These are phyloP conservation scores for Poeciliopsis turrubarensis DNA, from an alignment of 2,113 vertebrate species.

Conservation along the genomic window DNA sequence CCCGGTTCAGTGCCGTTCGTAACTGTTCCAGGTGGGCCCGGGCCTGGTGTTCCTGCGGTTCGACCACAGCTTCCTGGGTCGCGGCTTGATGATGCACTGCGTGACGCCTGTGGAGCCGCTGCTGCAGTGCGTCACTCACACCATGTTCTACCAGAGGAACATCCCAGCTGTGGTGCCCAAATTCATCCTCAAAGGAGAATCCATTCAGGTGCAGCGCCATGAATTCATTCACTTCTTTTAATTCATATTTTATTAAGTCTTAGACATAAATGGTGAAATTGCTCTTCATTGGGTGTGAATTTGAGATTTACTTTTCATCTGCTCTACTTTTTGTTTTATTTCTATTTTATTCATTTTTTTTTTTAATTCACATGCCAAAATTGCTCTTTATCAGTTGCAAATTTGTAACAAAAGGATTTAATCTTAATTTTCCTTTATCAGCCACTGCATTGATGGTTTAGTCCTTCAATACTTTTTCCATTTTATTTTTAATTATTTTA, in stretches of 20 bases:
- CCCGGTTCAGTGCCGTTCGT: not conserved
- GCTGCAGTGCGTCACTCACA: constrained; percentile 84
- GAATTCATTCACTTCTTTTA: not conserved
- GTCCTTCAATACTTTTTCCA: too few relatives aligned
- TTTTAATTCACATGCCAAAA: not conserved
- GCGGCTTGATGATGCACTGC: constrained; percentile 81
- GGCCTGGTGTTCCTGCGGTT: constrained; percentile 82
- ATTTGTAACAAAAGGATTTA: not conserved
- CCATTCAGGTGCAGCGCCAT: constrained; percentile 77
- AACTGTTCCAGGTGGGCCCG: constrained; percentile 81
- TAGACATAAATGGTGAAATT: not conserved
- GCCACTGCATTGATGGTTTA: too few relatives aligned
- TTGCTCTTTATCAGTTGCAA: not conserved
- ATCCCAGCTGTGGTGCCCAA: constrained; percentile 81
- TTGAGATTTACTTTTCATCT: not conserved
- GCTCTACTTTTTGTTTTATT: too few relatives aligned
- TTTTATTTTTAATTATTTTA: too few relatives aligned
- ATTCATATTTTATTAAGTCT: too few relatives aligned
- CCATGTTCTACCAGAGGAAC: constrained; percentile 82
- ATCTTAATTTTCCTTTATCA: not conserved
- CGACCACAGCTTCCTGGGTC: constrained; percentile 80
- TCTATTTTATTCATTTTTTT: too few relatives aligned
- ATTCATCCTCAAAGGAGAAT: constrained; percentile 82
- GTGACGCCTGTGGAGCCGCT: constrained; percentile 86
- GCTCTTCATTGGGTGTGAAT: not conserved